These are phyloP conservation scores for Drosophila trapezifrons DNA, from an alignment of 1,140 invertebrate species.

Conservation along the genomic window DNA sequence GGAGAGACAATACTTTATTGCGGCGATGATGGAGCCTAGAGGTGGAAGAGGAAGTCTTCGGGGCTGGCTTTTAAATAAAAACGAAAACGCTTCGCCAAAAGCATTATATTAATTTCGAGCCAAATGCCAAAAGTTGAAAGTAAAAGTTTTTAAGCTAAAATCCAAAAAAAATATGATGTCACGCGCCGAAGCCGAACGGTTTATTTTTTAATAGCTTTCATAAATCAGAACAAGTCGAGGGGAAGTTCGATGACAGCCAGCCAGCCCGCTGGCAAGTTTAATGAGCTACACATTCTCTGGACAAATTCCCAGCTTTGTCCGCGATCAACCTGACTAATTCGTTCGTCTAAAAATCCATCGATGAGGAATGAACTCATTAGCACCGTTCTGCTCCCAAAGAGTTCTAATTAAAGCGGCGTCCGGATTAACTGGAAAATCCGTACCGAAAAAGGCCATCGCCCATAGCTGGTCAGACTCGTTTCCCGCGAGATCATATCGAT, in stretches of 20 bases:
- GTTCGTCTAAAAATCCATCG: constrained; percentile 18
- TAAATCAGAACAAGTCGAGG: constrained; percentile 45
- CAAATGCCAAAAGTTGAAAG: constrained; percentile 52
- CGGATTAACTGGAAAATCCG: constrained; percentile 66
- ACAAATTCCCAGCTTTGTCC: constrained; percentile 45
- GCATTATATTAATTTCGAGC: constrained; percentile 18
- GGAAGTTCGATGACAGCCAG: constrained; percentile 33
- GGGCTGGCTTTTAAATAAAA: constrained; percentile 51
- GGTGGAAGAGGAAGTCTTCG: constrained; percentile 45
- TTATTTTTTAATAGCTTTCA: constrained; percentile 47
- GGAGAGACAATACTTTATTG: constrained; percentile 27
- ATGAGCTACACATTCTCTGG: constrained; percentile 34
- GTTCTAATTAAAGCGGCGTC: constrained; percentile 61
- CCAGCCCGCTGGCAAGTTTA: background rate
- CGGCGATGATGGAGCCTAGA: constrained; percentile 15
- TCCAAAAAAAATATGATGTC: constrained; percentile 37
- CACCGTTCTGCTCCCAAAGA: constrained; percentile 33
- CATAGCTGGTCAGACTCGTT: constrained; percentile 62
- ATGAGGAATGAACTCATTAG: constrained; percentile 63
- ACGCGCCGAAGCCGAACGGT: constrained; percentile 31
- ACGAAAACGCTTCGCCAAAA: constrained; percentile 50
- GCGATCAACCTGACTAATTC: constrained; percentile 35
- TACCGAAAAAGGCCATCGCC: constrained; percentile 44
- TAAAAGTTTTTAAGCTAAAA: constrained; percentile 27
- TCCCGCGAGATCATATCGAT: constrained; percentile 12